phyloP scores from a whole-genome alignment of 2,888 invertebrate species.

The Microdon myrmicae region DNA sequence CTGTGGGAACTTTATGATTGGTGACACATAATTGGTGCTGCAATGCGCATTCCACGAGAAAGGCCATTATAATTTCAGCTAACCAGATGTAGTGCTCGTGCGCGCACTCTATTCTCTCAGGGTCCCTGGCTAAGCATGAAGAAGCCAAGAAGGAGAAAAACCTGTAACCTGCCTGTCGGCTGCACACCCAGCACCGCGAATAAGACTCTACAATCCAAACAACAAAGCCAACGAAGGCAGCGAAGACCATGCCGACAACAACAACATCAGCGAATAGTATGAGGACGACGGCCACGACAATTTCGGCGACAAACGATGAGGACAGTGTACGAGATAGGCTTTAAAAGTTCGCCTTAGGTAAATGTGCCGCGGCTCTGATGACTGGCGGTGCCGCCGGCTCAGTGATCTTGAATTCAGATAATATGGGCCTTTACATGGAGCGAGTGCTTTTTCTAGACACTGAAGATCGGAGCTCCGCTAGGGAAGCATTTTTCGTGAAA shows the following conservation, averaged over 20 bases:
- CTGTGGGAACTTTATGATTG: conserved; percentile 59
- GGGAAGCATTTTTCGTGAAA: conserved; percentile 33
- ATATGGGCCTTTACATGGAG: conserved; percentile 45
- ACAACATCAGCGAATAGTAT: conserved; percentile 9
- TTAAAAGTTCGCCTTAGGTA: conserved; percentile 46
- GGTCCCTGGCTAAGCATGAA: conserved; percentile 41
- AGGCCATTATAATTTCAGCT: conserved; percentile 53
- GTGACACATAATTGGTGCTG: conserved; percentile 55
- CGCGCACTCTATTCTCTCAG: conserved; percentile 40
- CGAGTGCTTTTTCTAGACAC: conserved; percentile 28
- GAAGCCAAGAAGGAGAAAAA: conserved; percentile 54
- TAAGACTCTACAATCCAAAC: conserved; percentile 22
- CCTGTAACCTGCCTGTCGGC: conserved; percentile 59
- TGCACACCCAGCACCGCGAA: conserved; percentile 55
- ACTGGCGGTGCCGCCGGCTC: conserved; percentile 11
- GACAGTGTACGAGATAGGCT: conserved; percentile 41
- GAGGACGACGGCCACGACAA: too few species aligned
- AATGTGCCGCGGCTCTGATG: conserved; percentile 22
- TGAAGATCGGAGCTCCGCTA: conserved; percentile 35
- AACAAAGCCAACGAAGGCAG: conserved; percentile 13
- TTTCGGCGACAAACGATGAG: conserved; percentile 27
- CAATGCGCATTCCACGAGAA: conserved; percentile 53
- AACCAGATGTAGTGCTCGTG: conserved; percentile 52
- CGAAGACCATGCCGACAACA: conserved; percentile 7
- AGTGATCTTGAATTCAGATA: conserved; percentile 52